Conservation (phyloP, 2,888 invertebrate genomes). For the Lamellibrachia columna region DNA sequence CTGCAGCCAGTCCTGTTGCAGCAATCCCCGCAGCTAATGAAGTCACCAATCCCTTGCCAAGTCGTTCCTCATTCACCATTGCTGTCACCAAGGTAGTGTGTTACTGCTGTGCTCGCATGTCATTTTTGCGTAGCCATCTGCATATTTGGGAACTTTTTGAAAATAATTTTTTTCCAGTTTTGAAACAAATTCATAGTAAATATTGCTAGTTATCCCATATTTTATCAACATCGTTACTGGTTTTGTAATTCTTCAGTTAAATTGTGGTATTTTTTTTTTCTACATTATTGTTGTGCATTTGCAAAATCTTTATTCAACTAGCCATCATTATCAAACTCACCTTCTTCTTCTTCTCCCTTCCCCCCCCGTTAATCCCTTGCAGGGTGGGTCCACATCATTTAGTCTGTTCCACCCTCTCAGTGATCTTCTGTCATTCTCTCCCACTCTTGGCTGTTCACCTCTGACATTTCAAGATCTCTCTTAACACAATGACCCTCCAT, state of each 20-base stretch:
- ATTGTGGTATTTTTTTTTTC: neutral
- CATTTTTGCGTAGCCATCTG: neutral
- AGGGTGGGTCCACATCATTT: neutral
- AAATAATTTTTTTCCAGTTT: neutral
- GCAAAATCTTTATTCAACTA: neutral
- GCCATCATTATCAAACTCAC: neutral
- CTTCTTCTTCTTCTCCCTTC: neutral
- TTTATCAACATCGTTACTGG: neutral
- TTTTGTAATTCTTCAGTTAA: neutral
- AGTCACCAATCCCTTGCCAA: conserved; percentile 41
- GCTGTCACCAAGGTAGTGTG: neutral
- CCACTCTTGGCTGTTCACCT: too few species aligned
- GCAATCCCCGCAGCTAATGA: neutral
- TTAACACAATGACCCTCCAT: too few species aligned
- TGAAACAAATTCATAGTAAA: neutral
- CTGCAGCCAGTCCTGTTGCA: conserved; percentile 18
- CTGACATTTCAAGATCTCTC: too few species aligned
- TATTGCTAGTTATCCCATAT: neutral
- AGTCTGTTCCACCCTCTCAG: neutral
- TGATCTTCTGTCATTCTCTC: too few species aligned
- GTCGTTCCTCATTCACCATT: conserved; percentile 29
- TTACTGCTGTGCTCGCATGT: neutral
- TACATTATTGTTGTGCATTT: neutral
- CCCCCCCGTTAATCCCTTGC: too few species aligned
- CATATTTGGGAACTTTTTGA: neutral